phyloP scores from a whole-genome alignment of 2,113 vertebrate species.

The Nestor notabilis region DNA sequence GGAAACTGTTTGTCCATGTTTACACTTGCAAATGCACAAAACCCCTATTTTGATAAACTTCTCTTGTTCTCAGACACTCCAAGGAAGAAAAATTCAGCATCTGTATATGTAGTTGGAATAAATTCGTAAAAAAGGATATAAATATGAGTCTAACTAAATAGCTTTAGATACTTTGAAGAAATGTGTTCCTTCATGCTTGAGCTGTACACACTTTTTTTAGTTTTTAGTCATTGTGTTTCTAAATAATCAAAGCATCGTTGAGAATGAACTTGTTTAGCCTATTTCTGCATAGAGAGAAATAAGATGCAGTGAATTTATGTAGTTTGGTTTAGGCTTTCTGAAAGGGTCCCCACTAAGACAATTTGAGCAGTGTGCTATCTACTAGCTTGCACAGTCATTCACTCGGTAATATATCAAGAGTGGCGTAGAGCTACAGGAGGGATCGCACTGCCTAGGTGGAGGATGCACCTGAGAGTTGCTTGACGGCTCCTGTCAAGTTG shows the following conservation, averaged over 20 bases:
- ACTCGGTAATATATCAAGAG: not conserved
- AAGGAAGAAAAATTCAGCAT: not conserved
- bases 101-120: not conserved
- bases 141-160: not conserved
- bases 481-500: not conserved
- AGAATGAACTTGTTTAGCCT: not conserved
- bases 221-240: not conserved
- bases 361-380: fast-evolving
- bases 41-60: not conserved
- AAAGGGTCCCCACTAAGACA: not conserved
- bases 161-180: not conserved
- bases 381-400: fast-evolving
- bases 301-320: not conserved
- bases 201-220: not conserved
- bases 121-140: not conserved
- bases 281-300: not conserved
- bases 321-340: not conserved
- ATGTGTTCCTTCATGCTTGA: not conserved
- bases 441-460: not conserved
- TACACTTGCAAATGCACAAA: not conserved
- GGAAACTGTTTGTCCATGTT: not conserved
- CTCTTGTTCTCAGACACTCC: not conserved
- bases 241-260: not conserved
- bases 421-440: not conserved
- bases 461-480: not conserved